These are phyloP conservation scores for Drosophila phalerata DNA, from an alignment of 2,888 invertebrate genomes.

Conservation along the genomic window DNA sequence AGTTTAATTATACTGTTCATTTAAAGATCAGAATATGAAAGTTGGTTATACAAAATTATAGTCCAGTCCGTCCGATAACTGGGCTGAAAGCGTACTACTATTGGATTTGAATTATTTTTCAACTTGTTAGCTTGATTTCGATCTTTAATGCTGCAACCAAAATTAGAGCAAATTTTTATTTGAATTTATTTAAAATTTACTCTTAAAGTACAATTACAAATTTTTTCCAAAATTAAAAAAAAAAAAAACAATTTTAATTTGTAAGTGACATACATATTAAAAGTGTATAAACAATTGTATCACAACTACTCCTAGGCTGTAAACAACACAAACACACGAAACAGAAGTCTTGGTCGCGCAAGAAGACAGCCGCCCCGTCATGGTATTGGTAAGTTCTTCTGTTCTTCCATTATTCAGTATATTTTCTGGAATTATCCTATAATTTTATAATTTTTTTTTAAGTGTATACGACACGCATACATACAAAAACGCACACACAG, in stretches of 20 bases:
- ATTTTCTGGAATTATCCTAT: not conserved
- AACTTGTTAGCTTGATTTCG: slow-evolving; percentile 29
- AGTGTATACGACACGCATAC: slow-evolving; percentile 14
- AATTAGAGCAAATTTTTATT: slow-evolving; percentile 31
- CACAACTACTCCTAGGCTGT: slow-evolving; percentile 84
- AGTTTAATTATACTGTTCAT: slow-evolving; percentile 8
- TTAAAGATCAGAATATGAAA: slow-evolving; percentile 43
- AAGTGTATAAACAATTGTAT: slow-evolving; percentile 70
- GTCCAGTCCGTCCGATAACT: slow-evolving; percentile 26
- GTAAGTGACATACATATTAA: slow-evolving; percentile 30
- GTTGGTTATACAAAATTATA: slow-evolving; percentile 7
- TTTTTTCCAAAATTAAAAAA: not conserved
- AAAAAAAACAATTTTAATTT: slow-evolving; percentile 29
- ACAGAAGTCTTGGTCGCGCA: slow-evolving; percentile 86
- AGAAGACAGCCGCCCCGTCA: slow-evolving; percentile 86
- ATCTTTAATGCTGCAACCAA: slow-evolving; percentile 25
- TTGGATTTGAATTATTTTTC: slow-evolving; percentile 11
- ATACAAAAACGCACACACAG: slow-evolving; percentile 18
- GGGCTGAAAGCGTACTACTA: slow-evolving; percentile 2
- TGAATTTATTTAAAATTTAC: slow-evolving; percentile 1
- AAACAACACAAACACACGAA: slow-evolving; percentile 86
- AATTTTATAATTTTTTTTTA: not conserved
- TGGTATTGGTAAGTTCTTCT: slow-evolving; percentile 85
- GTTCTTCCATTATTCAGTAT: slow-evolving; percentile 31
- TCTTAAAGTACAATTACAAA: slow-evolving; percentile 2